These are phyloP conservation scores for Eudasyphora cyanicolor DNA, from an alignment of 2,888 invertebrate genomes.

Conservation along the genomic window DNA sequence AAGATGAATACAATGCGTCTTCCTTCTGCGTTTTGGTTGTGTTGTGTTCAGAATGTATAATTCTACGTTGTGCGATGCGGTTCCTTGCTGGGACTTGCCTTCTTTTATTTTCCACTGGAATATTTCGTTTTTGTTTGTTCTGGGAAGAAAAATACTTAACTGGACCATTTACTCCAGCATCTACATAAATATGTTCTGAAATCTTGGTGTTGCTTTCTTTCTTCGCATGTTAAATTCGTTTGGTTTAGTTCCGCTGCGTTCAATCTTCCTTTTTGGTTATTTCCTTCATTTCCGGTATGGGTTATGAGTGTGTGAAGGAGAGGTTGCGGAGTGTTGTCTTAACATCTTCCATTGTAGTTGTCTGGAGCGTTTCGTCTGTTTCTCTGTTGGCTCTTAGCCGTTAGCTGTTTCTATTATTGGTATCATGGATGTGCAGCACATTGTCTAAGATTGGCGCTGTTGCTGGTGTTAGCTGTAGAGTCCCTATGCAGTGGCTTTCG, in stretches of 20 bases:
- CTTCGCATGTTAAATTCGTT: constrained; percentile 21
- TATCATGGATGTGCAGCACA: constrained; percentile 31
- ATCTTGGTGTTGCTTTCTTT: constrained; percentile 28
- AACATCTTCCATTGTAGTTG: constrained; percentile 23
- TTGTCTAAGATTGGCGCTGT: constrained; percentile 28
- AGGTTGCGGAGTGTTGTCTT: constrained; percentile 28
- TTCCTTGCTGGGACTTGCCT: neutral
- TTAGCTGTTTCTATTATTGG: constrained; percentile 39
- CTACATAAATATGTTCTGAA: constrained; percentile 30
- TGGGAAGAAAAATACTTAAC: constrained; percentile 23
- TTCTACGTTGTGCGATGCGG: constrained; percentile 21
- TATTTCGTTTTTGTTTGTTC: constrained; percentile 20
- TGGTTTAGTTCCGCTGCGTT: constrained; percentile 47
- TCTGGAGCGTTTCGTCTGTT: no score
- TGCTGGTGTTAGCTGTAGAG: neutral
- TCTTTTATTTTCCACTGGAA: neutral
- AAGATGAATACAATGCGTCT: neutral
- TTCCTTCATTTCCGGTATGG: constrained; percentile 27
- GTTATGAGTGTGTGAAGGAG: neutral
- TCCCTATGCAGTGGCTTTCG: neutral
- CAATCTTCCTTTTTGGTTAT: constrained; percentile 30
- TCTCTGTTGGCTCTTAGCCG: no score
- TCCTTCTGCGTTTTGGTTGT: neutral
- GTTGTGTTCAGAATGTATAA: constrained; percentile 11
- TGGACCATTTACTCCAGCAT: constrained; percentile 34